Evolutionary conservation across 2,888 invertebrate species (phyloP).

Genomic region (Scaptomyza tumidula): DNA sequence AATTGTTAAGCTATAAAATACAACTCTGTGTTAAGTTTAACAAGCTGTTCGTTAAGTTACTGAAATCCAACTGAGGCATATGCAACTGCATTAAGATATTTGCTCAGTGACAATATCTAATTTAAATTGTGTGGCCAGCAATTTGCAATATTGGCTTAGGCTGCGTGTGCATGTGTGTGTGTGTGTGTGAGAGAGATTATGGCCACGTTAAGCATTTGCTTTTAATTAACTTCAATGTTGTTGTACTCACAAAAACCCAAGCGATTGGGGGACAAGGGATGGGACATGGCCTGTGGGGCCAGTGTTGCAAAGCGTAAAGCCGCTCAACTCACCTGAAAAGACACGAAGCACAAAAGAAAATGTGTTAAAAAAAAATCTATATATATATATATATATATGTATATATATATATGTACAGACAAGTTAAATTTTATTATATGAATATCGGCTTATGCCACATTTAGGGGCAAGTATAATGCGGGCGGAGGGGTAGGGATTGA

Average conservation of each 20-base stretch:
- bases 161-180: constrained; percentile 4
- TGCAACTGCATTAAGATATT: constrained; percentile 4
- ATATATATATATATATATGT: constrained; percentile 16
- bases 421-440: constrained; percentile 69
- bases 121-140: constrained; percentile 37
- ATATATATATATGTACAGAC: constrained; percentile 42
- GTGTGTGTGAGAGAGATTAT: constrained; percentile 13
- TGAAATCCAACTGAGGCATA: background rate
- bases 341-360: constrained; percentile 32
- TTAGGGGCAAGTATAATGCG: constrained; percentile 26
- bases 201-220: constrained; percentile 54
- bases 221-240: constrained; percentile 55
- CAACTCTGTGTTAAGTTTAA: background rate
- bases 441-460: constrained; percentile 60
- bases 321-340: constrained; percentile 58
- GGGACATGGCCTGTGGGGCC: background rate
- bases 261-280: background rate
- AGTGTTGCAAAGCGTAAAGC: constrained; percentile 8
- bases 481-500: constrained; percentile 3
- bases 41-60: background rate
- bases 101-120: constrained; percentile 18
- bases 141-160: constrained; percentile 3
- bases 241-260: constrained; percentile 47
- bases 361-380: constrained; percentile 48
- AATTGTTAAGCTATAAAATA: background rate